Evolutionary conservation across 2,113 vertebrate genomes (phyloP), one percentile per base, ranked within the genome.

Genomic region (Catharus fuscescens): DNA sequence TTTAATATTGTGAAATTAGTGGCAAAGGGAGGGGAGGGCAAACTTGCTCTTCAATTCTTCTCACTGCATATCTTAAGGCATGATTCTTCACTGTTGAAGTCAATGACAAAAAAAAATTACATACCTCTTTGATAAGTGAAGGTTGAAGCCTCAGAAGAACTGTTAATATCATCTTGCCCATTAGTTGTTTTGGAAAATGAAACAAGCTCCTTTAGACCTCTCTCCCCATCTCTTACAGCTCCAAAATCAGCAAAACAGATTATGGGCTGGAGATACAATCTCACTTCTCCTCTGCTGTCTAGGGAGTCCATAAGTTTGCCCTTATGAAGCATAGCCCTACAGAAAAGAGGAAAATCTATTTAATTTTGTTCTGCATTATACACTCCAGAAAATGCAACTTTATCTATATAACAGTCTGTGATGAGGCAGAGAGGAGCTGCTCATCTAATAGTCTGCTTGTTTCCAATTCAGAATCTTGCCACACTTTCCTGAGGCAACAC

Each of bases 131-230:
- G 47, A 4, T 57, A 72, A 86, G 66, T 45, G 70, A 86, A 86
- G 38, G 67, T 61, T 83, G 60, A 86, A 84, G 24, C 36, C 47
- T 91, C 76, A 59, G 64, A 62, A 80, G 80, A 88, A 13, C 62
- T 83, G 14, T 82, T 92, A 79, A 80, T 73, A 66, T 59, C 2
- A 32, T 42, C 65, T 89, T 84, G 20, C 53, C 65, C 42, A 12
- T 80, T 80, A 69, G 48, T 32, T 94, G 76, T 88, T 96, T 82
- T 79, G 73, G 53, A 64, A 91, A 95, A 95, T 61, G 61, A 67
- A 87, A 89, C 84, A 85, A 91, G 77, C 34, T 74, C 88, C 52
- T 88, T 91, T 67, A 88, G 67, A 36, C 53, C n/a, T 77, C 40
- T 82, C 36, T 61, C 93, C 19, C 17, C 45, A 40, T 85, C 53